Base-by-base conservation (phyloP, 1,140 invertebrate genomes). In the Melanaphis sacchari region DNA sequence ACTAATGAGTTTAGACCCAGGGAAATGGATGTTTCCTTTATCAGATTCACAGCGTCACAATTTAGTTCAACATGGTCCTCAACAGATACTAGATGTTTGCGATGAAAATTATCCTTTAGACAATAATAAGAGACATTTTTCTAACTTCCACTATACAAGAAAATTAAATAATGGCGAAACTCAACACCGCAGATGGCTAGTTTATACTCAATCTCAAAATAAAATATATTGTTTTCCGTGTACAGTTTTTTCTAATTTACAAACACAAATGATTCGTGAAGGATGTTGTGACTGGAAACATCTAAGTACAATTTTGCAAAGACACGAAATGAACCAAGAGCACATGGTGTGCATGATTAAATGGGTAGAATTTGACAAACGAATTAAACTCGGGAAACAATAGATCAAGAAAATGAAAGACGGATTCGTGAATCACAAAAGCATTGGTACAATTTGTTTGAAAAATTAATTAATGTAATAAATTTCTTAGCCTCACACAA, bases 201-300 rank as follows among this genome's bases (percentile, higher is more conserved):
- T 87, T 87, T 87, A 87, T 87, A 46, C 84, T 87, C 40, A 87
- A 87, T 87, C 84, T 43, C 40, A 87, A 43, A 43, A 87, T 87
- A 52, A 52, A 52, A 52, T 87, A 43, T 46, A 87, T 46, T 46
- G 84, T 46, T 87, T 87, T 87, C 40, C 41, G 41, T 87, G 84
- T 87, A 52, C 84, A 46, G 40, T 87, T 87, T 43, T 87, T 87
- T 87, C 85, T 87, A 46, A 87, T 87, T 43, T 46, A 87, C 40
- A 87, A 46, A 46, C 41, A 87, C 85, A 87, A 87, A 87, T 87
- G 85, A 87, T 87, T 87, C 49, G 49, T 52, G 49, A 52, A 52
- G 49, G 49, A 52, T 52, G 49, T 52, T 52, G 49, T 52, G 49
- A 52, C 49, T 52, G 85, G 85, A 43, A 87, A 87, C 85, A 87